phyloP scores from a whole-genome alignment of 2,113 vertebrate species.

The Vombatus ursinus region DNA sequence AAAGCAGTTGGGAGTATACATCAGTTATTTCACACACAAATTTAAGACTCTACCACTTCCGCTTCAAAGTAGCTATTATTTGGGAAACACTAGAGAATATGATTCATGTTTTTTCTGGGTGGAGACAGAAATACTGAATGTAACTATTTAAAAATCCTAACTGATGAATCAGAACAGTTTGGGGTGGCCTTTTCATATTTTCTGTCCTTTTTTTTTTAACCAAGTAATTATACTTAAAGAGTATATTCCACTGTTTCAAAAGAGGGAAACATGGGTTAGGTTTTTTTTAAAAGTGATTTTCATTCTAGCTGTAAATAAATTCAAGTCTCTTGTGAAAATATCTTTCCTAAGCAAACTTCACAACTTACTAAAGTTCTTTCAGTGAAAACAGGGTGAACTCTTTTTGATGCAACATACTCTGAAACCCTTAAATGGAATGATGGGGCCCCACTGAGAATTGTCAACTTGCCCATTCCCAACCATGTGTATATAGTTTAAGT shows the following conservation, averaged over 20 bases:
- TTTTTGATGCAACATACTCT: slow-evolving; percentile 31
- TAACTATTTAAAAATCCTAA: slow-evolving; percentile 82
- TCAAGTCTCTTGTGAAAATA: slow-evolving; percentile 25
- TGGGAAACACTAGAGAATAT: slow-evolving; percentile 81
- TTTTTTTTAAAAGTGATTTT: slow-evolving; percentile 4
- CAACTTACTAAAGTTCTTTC: slow-evolving; percentile 17
- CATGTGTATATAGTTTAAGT: slow-evolving; percentile 20
- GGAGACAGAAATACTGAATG: slow-evolving; percentile 78
- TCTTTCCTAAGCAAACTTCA: slow-evolving; percentile 3
- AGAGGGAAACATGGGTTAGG: slow-evolving; percentile 19
- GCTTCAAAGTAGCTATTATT: slow-evolving; percentile 67
- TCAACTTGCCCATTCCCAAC: slow-evolving; percentile 9
- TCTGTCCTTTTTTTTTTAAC: slow-evolving; percentile 66
- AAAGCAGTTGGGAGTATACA: slow-evolving; percentile 66
- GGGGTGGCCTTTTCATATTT: slow-evolving; percentile 75
- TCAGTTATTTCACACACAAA: slow-evolving; percentile 73
- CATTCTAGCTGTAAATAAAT: slow-evolving; percentile 13
- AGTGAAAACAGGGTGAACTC: slow-evolving; percentile 23
- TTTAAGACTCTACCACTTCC: slow-evolving; percentile 72
- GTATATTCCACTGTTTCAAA: slow-evolving; percentile 57
- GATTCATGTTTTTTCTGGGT: slow-evolving; percentile 82
- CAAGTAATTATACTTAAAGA: slow-evolving; percentile 53
- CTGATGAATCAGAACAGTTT: slow-evolving; percentile 80
- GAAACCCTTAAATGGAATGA: slow-evolving; percentile 51
- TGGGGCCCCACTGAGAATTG: background rate